Conservation (phyloP, 37 sponge, comb jelly and placozoan genomes). For the Haliclona indistincta region DNA sequence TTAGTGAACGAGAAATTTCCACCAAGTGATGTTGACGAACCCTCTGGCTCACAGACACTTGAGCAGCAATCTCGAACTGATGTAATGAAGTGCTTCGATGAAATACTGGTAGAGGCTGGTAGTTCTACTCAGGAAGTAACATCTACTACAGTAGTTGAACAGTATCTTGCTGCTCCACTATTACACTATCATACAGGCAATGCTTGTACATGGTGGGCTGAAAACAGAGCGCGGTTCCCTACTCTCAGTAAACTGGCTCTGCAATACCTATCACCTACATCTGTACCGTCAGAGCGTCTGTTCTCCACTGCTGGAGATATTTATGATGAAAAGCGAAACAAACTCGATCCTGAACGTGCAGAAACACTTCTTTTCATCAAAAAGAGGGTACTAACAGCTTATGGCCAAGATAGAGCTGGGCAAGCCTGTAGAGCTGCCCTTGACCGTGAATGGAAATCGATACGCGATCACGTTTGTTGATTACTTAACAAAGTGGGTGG, state of each 20-base stretch:
- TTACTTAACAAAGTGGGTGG: conserved; percentile 37
- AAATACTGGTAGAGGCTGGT: conserved; percentile 17
- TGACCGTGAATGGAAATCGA: conserved; percentile 30
- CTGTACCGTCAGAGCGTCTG: conserved; percentile 18
- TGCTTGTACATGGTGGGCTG: conserved; percentile 15
- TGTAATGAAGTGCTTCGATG: conserved; percentile 2
- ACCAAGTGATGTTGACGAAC: too few relatives aligned
- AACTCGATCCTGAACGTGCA: conserved; percentile 12
- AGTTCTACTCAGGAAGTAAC: too few relatives aligned
- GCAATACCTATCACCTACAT: conserved; percentile 21
- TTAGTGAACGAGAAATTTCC: not conserved
- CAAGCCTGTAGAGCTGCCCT: conserved; percentile 41
- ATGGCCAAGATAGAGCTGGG: too few relatives aligned
- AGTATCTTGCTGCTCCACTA: conserved; percentile 13
- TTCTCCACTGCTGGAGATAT: conserved; percentile 22
- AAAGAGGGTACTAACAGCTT: too few relatives aligned
- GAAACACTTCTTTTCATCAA: conserved; percentile 27
- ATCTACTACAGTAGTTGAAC: not conserved
- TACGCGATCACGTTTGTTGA: conserved; percentile 31
- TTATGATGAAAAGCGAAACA: conserved; percentile 10
- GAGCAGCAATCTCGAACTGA: not conserved
- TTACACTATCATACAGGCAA: conserved; percentile 2
- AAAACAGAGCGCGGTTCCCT: not conserved
- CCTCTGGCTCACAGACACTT: not conserved
- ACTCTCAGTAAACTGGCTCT: conserved; percentile 2